Evolutionary conservation across 2,888 invertebrate species (phyloP), one percentile per base, ranked within the genome.

Genomic region (Calephelis perditalis): DNA sequence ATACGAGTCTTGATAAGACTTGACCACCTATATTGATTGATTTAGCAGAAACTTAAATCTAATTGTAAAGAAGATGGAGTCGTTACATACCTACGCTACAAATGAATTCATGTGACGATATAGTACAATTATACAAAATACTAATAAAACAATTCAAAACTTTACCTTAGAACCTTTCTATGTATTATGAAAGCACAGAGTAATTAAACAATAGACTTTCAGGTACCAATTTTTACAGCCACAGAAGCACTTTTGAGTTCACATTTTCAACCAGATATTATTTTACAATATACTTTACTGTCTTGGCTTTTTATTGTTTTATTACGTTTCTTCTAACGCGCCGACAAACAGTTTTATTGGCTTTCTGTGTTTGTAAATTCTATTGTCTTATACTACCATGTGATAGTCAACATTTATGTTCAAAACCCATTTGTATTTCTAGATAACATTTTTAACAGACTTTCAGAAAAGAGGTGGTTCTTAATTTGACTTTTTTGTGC

Each of bases 181-280:
- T 40, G 8, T 40, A 40, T 40, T 26, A 52, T 26, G 15, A 35
- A 52, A 52, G 49, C 35, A 49, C 26, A 49, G 49, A 9, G 26
- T 26, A 49, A 35, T 49, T 35, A 49, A 9, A 49, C 49, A 52
- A 52, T 52, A 52, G 49, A 15, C 10, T 8, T 49, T 26, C 49
- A 52, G 49, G 49, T 52, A 52, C 26, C 49, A 52, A 52, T 52
- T 10, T 52, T 35, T 10, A 49, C 26, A 49, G 49, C 49, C 49
- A 35, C 49, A 26, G 49, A 52, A 52, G 49, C 49, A 52, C 35
- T 52, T 52, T 52, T 52, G 49, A 52, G 49, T 52, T 52, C 49
- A 52, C 49, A 26, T 52, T 52, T 52, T 52, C 35, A 35, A 52
- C 49, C 49, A 35, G 35, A 52, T 6, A 26, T 52, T 52, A 52